phyloP scores from a whole-genome alignment of 2,797 vertebrate genomes.

The Anguilla marmorata region DNA sequence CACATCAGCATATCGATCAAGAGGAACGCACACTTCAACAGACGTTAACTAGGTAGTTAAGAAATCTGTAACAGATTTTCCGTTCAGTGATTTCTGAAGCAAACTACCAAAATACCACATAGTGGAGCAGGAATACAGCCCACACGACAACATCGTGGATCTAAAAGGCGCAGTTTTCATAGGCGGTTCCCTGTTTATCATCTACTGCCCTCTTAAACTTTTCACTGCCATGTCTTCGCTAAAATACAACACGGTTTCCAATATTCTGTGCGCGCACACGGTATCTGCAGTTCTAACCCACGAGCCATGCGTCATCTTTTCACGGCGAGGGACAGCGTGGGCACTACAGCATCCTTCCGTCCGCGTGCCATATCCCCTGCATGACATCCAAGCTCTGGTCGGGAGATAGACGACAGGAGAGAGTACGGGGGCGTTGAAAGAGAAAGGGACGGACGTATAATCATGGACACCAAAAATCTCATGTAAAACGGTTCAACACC shows the following conservation, averaged over 20 bases:
- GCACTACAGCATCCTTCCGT: background rate
- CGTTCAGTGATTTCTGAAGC: background rate
- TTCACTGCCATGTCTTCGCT: background rate
- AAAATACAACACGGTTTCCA: background rate
- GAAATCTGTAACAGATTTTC: background rate
- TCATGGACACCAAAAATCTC: background rate
- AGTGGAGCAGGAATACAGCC: background rate
- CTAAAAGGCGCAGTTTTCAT: conserved; percentile 2
- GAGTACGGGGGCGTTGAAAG: background rate
- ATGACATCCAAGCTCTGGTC: background rate
- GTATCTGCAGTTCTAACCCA: background rate
- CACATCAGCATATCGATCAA: background rate
- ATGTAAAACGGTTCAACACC: background rate
- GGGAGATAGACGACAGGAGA: conserved; percentile 7
- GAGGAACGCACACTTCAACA: background rate
- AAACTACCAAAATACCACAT: background rate
- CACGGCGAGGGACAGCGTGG: background rate
- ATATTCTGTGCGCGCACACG: background rate
- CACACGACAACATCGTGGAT: background rate
- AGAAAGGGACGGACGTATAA: background rate
- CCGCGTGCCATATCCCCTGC: background rate
- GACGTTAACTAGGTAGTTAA: background rate
- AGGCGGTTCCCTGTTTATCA: background rate
- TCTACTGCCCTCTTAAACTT: background rate
- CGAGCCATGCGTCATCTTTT: background rate